phyloP scores from a whole-genome alignment of 2,888 invertebrate genomes.

The Lochmaea crataegi region DNA sequence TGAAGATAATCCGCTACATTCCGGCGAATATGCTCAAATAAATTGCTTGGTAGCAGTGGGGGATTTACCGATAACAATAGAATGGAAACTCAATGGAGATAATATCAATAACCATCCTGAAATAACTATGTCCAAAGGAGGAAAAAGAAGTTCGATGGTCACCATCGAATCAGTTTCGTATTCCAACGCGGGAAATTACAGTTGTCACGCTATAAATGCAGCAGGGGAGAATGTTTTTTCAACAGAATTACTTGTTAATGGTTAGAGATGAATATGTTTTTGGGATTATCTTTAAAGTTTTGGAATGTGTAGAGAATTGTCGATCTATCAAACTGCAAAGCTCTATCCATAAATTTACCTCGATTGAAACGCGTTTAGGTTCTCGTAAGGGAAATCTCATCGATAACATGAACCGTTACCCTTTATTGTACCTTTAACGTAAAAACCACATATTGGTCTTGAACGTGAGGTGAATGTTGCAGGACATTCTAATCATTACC shows the following conservation, averaged over 20 bases:
- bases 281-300: no score
- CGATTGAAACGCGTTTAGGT: no score
- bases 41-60: conserved; percentile 78
- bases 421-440: no score
- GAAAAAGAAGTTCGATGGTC: conserved; percentile 74
- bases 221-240: conserved; percentile 73
- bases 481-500: no score
- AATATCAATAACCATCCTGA: conserved; percentile 69
- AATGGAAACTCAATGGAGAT: conserved; percentile 79
- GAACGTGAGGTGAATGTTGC: no score
- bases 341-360: no score
- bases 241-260: conserved; percentile 75
- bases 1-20: conserved; percentile 74
- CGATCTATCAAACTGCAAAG: no score
- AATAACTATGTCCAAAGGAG: conserved; percentile 68
- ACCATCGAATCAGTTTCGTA: conserved; percentile 76
- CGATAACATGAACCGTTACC: no score
- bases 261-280: conserved; percentile 62
- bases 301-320: no score
- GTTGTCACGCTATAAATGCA: conserved; percentile 73
- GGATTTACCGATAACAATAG: conserved; percentile 79
- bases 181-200: conserved; percentile 75
- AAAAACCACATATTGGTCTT: no score
- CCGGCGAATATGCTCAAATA: conserved; percentile 59
- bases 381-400: no score